phyloP scores from a whole-genome alignment of 2,797 vertebrate species.

The Crenuchus spilurus region DNA sequence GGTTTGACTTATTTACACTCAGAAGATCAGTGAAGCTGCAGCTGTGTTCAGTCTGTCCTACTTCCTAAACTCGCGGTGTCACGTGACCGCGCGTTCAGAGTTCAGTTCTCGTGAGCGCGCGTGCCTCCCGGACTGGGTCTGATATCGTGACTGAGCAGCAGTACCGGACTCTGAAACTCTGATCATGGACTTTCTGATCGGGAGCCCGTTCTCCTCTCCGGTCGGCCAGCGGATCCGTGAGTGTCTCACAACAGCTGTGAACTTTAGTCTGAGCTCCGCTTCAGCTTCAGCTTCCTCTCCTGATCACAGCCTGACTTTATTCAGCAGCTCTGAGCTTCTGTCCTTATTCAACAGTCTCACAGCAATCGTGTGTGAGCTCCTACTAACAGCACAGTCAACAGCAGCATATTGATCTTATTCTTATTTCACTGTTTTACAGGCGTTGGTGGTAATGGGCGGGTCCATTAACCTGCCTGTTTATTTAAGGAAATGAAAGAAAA shows the following conservation, averaged over 20 bases:
- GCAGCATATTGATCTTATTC: no score
- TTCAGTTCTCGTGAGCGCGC: not conserved
- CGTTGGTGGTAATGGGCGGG: no score
- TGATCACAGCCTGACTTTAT: not conserved
- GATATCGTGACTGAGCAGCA: not conserved
- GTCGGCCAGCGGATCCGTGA: conserved; percentile 83
- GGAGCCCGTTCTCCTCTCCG: conserved; percentile 75
- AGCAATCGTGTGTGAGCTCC: no score
- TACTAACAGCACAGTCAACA: no score
- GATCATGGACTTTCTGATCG: conserved; percentile 77
- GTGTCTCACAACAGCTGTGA: conserved; percentile 55
- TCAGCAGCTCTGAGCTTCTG: no score
- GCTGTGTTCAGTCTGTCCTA: not conserved
- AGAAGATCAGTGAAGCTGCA: no score
- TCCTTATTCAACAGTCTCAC: no score
- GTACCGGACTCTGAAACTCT: not conserved
- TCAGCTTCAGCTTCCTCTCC: not conserved
- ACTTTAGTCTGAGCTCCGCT: no score
- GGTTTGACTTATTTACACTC: no score
- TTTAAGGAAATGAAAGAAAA: no score
- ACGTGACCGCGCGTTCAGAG: conserved; percentile 67
- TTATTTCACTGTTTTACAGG: no score
- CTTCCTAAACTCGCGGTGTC: conserved; percentile 55
- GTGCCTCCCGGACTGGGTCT: not conserved
- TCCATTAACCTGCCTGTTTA: no score